Evolutionary conservation across 2,113 vertebrate species (phyloP).

Genomic region (Nibea coibor): DNA sequence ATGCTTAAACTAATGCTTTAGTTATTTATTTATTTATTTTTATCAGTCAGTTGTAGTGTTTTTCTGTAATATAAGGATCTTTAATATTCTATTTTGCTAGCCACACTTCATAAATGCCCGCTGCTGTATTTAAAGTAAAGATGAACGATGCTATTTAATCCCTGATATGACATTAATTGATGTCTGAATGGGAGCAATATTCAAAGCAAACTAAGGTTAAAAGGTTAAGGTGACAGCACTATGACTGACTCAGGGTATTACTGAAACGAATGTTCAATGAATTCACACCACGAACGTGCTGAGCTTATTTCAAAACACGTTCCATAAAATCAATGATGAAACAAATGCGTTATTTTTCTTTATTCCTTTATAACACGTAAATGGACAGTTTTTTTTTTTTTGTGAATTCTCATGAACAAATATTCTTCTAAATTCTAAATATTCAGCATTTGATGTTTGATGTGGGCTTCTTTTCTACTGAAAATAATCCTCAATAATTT

Average conservation of each 20-base stretch:
- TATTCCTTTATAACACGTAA: background rate
- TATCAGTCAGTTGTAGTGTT: background rate
- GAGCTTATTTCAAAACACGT: background rate
- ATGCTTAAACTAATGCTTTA: background rate
- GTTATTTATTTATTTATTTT: background rate
- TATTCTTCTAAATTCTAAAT: background rate
- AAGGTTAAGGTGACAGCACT: conserved; percentile 1
- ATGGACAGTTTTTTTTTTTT: background rate
- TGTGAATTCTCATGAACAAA: background rate
- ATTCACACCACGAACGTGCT: background rate
- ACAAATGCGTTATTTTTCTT: background rate
- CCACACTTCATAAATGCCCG: background rate
- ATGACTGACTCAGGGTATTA: background rate
- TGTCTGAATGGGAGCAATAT: background rate
- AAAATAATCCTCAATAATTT: background rate
- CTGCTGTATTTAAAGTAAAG: background rate
- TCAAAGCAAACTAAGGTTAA: background rate
- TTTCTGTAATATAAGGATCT: background rate
- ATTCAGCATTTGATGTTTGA: background rate
- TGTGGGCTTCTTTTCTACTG: background rate
- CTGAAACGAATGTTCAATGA: background rate
- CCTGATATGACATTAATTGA: background rate
- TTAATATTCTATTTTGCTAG: background rate
- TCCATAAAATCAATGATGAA: background rate
- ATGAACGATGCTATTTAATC: background rate